Base-by-base conservation (phyloP, 2,888 invertebrate species). In the Drosophila borealis region DNA sequence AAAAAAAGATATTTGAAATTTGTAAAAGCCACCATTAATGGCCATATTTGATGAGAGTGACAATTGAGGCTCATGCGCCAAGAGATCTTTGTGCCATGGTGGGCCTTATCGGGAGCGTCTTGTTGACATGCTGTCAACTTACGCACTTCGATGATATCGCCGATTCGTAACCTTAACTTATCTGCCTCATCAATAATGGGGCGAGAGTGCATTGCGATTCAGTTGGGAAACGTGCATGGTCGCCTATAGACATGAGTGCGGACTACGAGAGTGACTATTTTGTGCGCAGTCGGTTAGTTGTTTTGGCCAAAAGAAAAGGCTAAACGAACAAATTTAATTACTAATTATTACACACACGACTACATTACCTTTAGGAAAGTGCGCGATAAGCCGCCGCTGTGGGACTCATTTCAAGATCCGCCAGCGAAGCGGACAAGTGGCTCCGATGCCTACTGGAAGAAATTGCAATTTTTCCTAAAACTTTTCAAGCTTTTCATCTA, bases 361-460 rank as follows among this genome's bases (percentile, higher is more conserved):
- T 19, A 34, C n/a, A 34, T 57, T 56, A 34, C 25, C 50, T 50
- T 9, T 19, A 84, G 90, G 25, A 89, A 78, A 48, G 8, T 46
- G 33, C 78, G 78, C 34, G 91, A 91, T 34, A 91, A 88, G 51
- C 89, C 88, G 8, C 94, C 94, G 89, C 93, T 95, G 93, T 98
- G 97, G 97, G 96, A 97, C 89, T 93, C 95, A 13, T 97, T 97
- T 91, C 94, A 95, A 85, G 95, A 95, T 81, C 93, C 95, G 10
- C 96, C 96, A 1, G 93, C 95, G 55, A 94, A 95, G 90, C 93
- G 94, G 69, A 94, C 94, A 70, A 94, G 94, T 39, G 95, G 96
- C 42, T 96, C 96, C 1, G 95, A 94, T 93, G 94, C 93, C 14
- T 93, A 94, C 59, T 91, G 91, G 90, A 93, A 93, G 74, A 95